Percentiles rank a stretch among this genome's conserved stretches.
These are phyloP conservation scores for Aphaenogaster ashmeadi DNA, from an alignment of 1,140 invertebrate genomes.

Conservation along the genomic window DNA sequence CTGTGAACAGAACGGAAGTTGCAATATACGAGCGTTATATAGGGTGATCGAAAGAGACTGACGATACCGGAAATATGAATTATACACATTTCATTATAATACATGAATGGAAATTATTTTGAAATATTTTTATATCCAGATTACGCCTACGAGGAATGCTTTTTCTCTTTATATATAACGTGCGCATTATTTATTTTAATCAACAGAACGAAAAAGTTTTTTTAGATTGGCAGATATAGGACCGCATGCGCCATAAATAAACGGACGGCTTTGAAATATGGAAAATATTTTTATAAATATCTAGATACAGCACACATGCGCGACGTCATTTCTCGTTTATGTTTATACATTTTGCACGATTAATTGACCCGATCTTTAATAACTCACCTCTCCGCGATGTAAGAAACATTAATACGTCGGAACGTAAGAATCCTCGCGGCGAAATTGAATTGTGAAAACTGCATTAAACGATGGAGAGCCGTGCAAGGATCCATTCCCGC, in stretches of 20 bases:
- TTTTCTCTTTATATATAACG: not conserved
- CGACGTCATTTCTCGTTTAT: not conserved
- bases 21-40: not conserved
- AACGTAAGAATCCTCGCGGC: slow-evolving; percentile 50
- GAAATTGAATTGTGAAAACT: slow-evolving; percentile 62
- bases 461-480: slow-evolving; percentile 54
- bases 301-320: not conserved
- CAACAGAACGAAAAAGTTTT: not conserved
- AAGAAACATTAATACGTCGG: slow-evolving; percentile 28
- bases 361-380: slow-evolving; percentile 19
- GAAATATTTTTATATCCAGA: not conserved
- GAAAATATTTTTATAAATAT: slow-evolving; percentile 9
- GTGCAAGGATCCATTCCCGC: slow-evolving; percentile 54
- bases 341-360: not conserved
- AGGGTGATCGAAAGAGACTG: too few species aligned
- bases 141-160: not conserved
- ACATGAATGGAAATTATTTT: slow-evolving; percentile 25
- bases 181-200: slow-evolving; percentile 14
- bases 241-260: not conserved
- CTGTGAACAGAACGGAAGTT: slow-evolving; percentile 41
- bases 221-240: not conserved
- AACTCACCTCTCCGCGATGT: not conserved
- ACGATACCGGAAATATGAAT: not conserved
- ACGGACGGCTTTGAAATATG: not conserved
- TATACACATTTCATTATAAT: not conserved